phyloP scores from a whole-genome alignment of 2,797 vertebrate species.

The Tragopan temminckii region DNA sequence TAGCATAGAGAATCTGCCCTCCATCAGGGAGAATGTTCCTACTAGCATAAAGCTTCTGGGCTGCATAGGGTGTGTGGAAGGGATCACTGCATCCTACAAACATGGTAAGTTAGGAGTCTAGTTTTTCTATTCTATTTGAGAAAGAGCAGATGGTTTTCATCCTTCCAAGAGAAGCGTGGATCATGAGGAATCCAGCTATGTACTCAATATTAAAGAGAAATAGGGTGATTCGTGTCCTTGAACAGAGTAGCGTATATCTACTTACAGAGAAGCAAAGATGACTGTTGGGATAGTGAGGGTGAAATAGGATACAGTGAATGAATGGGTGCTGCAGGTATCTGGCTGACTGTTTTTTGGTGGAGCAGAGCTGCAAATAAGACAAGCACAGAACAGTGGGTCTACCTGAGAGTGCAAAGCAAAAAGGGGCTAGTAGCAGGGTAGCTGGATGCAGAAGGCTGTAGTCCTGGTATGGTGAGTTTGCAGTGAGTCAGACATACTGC shows the following conservation, averaged over 20 bases:
- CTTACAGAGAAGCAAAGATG: not conserved
- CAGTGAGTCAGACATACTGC: accelerated
- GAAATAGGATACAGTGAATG: not conserved
- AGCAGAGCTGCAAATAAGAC: not conserved
- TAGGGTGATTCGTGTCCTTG: not conserved
- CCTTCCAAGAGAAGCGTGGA: not conserved
- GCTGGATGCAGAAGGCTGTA: not conserved
- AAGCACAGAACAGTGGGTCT: not conserved
- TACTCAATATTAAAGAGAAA: not conserved
- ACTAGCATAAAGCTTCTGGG: not conserved
- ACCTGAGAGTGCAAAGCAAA: not conserved
- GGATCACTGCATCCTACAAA: not conserved
- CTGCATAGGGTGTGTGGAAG: not conserved
- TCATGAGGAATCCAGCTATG: not conserved
- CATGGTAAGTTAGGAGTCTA: not conserved
- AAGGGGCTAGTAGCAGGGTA: not conserved
- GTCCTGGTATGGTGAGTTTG: not conserved
- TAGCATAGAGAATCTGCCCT: not conserved
- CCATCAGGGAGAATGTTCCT: not conserved
- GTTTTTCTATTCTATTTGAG: not conserved
- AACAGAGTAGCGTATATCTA: not conserved
- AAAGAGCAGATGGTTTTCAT: not conserved
- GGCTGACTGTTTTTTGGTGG: not conserved
- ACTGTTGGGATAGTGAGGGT: not conserved
- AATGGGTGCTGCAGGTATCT: not conserved